Evolutionary conservation across 2,113 vertebrate species (phyloP).

Genomic region (Trogon melanurus): DNA sequence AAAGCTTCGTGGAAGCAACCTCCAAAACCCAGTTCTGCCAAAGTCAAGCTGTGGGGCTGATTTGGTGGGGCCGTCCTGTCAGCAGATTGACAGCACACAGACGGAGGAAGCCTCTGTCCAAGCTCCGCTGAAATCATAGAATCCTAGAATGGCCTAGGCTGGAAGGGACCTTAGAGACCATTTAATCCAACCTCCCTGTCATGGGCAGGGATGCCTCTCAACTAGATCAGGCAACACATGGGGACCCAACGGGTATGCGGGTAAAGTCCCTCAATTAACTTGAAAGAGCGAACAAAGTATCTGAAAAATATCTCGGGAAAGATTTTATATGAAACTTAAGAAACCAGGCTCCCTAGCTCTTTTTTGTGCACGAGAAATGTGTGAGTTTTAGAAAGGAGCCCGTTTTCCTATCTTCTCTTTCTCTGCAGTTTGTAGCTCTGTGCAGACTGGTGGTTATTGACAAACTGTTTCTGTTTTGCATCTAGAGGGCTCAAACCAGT

Average conservation of each 20-base stretch:
- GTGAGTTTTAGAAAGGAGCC: not conserved
- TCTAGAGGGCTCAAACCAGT: constrained; percentile 81
- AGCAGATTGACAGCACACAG: not conserved
- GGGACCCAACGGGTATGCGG: not conserved
- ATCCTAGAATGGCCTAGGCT: too few species aligned
- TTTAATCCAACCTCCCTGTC: too few species aligned
- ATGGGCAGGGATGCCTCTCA: too few species aligned
- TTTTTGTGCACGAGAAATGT: not conserved
- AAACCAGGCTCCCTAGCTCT: not conserved
- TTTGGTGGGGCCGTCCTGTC: not conserved
- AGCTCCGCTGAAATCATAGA: not conserved
- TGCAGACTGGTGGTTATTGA: not conserved
- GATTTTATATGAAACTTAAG: not conserved
- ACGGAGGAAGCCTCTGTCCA: not conserved
- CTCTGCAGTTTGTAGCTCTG: not conserved
- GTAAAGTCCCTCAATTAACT: not conserved
- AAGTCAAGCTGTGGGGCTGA: fast-evolving
- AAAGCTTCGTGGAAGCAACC: not conserved
- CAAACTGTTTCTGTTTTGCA: not conserved
- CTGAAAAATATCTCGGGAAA: not conserved
- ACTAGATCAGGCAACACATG: too few species aligned
- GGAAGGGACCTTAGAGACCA: too few species aligned
- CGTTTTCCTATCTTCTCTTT: not conserved
- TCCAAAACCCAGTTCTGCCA: not conserved
- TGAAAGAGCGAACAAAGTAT: not conserved